phyloP scores from a whole-genome alignment of 2,797 vertebrate genomes.

The Mormyrops boulengeri region DNA sequence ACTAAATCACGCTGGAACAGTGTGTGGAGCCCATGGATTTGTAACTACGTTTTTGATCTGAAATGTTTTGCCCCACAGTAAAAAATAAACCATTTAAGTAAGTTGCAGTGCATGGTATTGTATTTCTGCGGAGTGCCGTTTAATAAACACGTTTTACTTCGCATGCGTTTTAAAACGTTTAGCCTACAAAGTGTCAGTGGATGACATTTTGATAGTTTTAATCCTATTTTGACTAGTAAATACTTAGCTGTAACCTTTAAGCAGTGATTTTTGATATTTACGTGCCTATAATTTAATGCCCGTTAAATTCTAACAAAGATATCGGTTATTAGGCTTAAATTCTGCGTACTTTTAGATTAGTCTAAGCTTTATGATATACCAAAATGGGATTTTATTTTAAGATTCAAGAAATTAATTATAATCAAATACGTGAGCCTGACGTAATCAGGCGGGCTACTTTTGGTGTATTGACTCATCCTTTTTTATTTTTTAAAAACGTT shows the following conservation, averaged over 20 bases:
- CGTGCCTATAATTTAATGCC: background rate
- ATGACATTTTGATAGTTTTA: background rate
- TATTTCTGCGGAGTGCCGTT: background rate
- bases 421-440: background rate
- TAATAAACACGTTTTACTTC: background rate
- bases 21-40: background rate
- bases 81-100: background rate
- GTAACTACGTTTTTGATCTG: background rate
- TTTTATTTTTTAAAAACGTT: background rate
- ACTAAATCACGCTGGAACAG: background rate
- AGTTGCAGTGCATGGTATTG: background rate
- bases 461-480: background rate
- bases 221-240: background rate
- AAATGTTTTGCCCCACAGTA: background rate
- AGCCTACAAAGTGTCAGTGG: background rate
- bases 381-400: background rate
- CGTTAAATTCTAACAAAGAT: background rate
- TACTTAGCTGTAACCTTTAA: background rate
- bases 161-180: background rate
- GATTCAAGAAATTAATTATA: background rate
- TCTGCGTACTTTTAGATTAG: background rate
- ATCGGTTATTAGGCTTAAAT: background rate
- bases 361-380: background rate
- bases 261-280: background rate
- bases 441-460: background rate